phyloP scores from a whole-genome alignment of 2,113 vertebrate genomes.

The Delphinus delphis region DNA sequence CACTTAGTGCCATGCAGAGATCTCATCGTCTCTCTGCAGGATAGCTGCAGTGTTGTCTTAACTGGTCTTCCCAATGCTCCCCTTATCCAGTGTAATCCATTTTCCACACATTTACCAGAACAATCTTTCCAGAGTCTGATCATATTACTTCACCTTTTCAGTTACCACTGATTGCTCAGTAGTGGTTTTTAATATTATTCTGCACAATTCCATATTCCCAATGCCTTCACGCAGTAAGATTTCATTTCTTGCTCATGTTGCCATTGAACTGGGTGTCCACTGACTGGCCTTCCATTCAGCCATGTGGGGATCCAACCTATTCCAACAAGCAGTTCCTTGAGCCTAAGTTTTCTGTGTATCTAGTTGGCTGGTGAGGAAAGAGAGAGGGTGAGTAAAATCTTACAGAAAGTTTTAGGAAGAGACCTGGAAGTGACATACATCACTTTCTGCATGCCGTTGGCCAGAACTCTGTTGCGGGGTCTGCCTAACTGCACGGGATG shows the following conservation, averaged over 20 bases:
- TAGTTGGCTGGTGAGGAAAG: background rate
- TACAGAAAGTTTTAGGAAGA: background rate
- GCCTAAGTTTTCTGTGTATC: background rate
- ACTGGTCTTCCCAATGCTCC: background rate
- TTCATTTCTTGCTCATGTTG: background rate
- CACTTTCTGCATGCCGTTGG: background rate
- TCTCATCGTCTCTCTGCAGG: background rate
- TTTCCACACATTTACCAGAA: background rate
- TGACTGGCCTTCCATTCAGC: background rate
- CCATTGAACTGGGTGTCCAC: background rate
- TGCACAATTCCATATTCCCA: background rate
- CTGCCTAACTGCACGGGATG: background rate
- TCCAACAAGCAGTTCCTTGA: background rate
- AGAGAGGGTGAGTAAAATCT: background rate
- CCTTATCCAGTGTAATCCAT: background rate
- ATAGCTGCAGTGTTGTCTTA: background rate
- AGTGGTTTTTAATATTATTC: background rate
- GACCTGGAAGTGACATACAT: background rate
- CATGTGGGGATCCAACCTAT: background rate
- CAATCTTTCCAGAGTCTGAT: background rate
- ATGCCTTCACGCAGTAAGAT: background rate
- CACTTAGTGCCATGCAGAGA: background rate
- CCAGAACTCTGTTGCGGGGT: background rate
- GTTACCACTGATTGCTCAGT: background rate
- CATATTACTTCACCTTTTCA: background rate